These are phyloP conservation scores for Brachylomia viminalis DNA, from an alignment of 2,888 invertebrate species.

Conservation along the genomic window DNA sequence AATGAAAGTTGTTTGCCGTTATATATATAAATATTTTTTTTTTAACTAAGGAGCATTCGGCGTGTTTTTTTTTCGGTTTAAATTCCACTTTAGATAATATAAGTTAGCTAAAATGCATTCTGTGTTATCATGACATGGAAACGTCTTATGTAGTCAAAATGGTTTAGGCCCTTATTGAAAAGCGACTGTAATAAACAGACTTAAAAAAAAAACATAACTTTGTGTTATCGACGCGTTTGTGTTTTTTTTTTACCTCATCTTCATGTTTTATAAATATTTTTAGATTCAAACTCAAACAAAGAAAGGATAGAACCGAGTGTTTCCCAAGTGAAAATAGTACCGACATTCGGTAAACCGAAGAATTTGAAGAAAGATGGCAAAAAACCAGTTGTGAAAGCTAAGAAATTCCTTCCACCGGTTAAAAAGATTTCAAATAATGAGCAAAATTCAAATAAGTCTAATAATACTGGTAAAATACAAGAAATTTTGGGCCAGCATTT, in stretches of 20 bases:
- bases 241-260: background rate
- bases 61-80: background rate
- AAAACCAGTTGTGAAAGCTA: constrained; percentile 62
- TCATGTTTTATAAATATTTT: constrained; percentile 31
- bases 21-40: too few relatives aligned
- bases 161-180: background rate
- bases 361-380: constrained; percentile 32
- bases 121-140: background rate
- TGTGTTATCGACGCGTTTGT: background rate
- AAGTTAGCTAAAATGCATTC: background rate
- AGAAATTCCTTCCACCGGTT: constrained; percentile 77
- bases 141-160: background rate
- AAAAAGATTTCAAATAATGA: constrained; percentile 57
- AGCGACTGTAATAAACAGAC: too few relatives aligned
- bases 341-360: constrained; percentile 73
- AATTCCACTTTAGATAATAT: background rate
- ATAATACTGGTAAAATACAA: background rate
- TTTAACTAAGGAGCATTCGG: too few relatives aligned
- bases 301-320: constrained; percentile 39
- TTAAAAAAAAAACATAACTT: background rate
- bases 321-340: constrained; percentile 65
- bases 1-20: background rate
- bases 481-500: constrained; percentile 23
- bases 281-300: constrained; percentile 42
- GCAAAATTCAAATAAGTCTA: background rate